Base-by-base conservation (phyloP, 1,140 invertebrate genomes). In the Pantala flavescens region DNA sequence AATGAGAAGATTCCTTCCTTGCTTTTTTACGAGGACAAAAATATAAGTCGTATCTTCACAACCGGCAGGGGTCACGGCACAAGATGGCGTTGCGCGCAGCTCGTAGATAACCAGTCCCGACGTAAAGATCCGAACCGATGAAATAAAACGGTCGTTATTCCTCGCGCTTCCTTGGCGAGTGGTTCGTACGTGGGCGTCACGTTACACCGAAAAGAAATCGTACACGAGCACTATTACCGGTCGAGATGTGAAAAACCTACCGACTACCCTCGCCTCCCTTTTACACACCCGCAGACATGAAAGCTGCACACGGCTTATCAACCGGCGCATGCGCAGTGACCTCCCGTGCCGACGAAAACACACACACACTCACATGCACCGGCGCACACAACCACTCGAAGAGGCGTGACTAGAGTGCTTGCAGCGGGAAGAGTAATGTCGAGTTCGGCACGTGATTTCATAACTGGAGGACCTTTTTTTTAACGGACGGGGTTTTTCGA, bases 271-370 rank as follows among this genome's bases (percentile, higher is more conserved):
- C 16, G 12, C 49, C 49, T 21, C 49, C 16, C 14, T 63, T 19
- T 63, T 63, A 19, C 49, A 36, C 49, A 63, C 16, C 49, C 49
- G 49, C 49, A 63, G 49, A 63, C 49, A 63, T 21, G 49, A 21
- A 12, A 63, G 49, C 49, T 63, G 49, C 49, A 63, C 49, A 63
- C 49, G 49, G 49, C 12, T 63, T 63, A 63, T 63, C 49, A 63
- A 16, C 49, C 49, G 49, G 49, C 49, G 49, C 49, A 63, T 63
- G 49, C 49, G 49, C 49, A 63, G 49, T 63, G 49, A 63, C 49
- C 49, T 63, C 49, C 49, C 49, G 49, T 63, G n/a, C 49, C 49
- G 49, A 63, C n/a, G n/a, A 63, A 63, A 63, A 63, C 49, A 63
- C 49, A 63, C 49, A 63, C n/a, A 63, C 49, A 63, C 49, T 19